These are phyloP conservation scores for Agrotis puta DNA, from an alignment of 2,888 invertebrate genomes.

Conservation along the genomic window DNA sequence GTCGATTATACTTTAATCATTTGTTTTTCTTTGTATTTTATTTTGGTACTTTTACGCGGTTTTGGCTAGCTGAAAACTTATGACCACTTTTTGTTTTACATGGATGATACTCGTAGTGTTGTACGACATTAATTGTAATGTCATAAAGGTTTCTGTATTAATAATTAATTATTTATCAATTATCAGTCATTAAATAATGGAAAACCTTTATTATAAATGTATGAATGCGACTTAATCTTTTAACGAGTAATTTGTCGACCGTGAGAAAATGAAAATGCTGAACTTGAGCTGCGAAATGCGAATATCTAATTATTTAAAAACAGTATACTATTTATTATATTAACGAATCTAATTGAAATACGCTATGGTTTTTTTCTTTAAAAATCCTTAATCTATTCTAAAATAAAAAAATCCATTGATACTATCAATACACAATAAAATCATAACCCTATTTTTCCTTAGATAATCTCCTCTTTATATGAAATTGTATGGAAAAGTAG, in stretches of 20 bases:
- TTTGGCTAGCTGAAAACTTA: neutral
- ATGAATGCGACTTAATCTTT: neutral
- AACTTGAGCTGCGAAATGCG: neutral
- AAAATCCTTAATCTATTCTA: no score
- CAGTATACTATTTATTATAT: neutral
- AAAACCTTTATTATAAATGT: neutral
- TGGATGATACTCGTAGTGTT: neutral
- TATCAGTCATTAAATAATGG: neutral
- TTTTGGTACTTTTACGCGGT: slow-evolving; percentile 18
- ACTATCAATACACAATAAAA: slow-evolving; percentile 20
- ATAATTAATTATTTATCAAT: neutral
- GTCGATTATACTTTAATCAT: slow-evolving; percentile 39
- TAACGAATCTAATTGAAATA: no score
- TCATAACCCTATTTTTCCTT: slow-evolving; percentile 36
- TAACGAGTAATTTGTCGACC: slow-evolving; percentile 19
- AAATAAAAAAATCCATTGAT: neutral
- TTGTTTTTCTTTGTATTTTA: slow-evolving; percentile 18
- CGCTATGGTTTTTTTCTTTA: no score
- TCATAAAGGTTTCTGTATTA: neutral
- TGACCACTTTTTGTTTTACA: neutral
- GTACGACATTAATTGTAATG: neutral
- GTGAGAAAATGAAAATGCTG: neutral
- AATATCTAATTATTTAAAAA: slow-evolving; percentile 7
- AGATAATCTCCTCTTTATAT: slow-evolving; percentile 39
- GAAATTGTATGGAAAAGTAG: slow-evolving; percentile 53